Base-by-base conservation (phyloP, 2,113 vertebrate species). In the Camelus bactrianus region DNA sequence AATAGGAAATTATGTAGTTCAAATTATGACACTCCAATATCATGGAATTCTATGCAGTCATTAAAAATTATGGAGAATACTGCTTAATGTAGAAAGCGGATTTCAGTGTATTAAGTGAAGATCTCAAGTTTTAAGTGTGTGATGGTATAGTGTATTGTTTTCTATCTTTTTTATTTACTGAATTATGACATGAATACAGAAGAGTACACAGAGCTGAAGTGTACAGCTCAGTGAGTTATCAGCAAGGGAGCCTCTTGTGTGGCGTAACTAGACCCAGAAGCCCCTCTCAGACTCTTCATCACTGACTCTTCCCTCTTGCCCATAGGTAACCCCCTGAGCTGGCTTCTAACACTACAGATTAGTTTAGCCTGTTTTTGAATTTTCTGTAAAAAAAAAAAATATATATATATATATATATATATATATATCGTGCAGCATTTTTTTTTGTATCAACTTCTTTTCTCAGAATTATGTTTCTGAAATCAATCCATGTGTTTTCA, bases 381-480 rank as follows among this genome's bases (percentile, higher is more conserved):
- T 38, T 89, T 94, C 30, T 1, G 17, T 58, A 3, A 54, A 93
- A 92, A 56, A 83, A 26, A 19, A 54, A 69, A 64, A 52, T n/a
- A n/a, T n/a, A n/a, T n/a, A 76, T 35, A 35, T 35, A 35, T 38
- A 38, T 38, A 38, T 38, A 38, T 38, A 38, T 38, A 38, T 38
- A 38, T 38, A 38, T 38, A 38, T 38, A 56, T 56, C 30, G 46
- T n/a, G 35, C 2, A 30, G 64, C 77, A 28, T 56, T 17, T 81
- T 69, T 87, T 35, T 89, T 48, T 30, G 5, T 75, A 73, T 65
- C 56, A 30, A 4, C 56, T 81, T 84, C 32, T 81, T 76, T 93
- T 86, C 52, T 80, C 64, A 32, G 38, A 62, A 50, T 80, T 84
- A 42, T 62, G 67, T 89, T 89, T 94, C 12, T 83, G 69, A 90